These are phyloP conservation scores for Apocheima hispidaria DNA, from an alignment of 2,888 invertebrate genomes.

Conservation along the genomic window DNA sequence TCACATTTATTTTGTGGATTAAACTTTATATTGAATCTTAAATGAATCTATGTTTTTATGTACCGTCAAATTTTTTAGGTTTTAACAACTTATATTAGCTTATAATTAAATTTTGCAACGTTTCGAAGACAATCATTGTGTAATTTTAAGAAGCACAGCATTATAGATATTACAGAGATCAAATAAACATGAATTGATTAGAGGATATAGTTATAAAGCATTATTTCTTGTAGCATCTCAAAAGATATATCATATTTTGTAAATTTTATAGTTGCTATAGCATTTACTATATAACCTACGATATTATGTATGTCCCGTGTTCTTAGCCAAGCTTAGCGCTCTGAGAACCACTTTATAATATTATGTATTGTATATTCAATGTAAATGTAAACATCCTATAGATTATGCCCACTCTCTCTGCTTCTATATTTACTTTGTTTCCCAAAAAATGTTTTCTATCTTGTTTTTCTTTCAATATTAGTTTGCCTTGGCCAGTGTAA, in stretches of 20 bases:
- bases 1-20: not conserved
- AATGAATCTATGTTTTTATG: not conserved
- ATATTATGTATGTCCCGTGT: slow-evolving; percentile 74
- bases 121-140: slow-evolving; percentile 30
- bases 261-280: slow-evolving; percentile 85
- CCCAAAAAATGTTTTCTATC: slow-evolving; percentile 18
- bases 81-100: not conserved
- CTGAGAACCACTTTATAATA: slow-evolving; percentile 76
- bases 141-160: slow-evolving; percentile 36
- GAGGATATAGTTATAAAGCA: slow-evolving; percentile 73
- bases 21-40: not conserved
- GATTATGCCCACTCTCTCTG: slow-evolving; percentile 47
- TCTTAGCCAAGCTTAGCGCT: slow-evolving; percentile 83
- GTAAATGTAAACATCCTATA: slow-evolving; percentile 53
- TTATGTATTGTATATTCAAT: slow-evolving; percentile 51
- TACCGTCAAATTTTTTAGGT: slow-evolving; percentile 8
- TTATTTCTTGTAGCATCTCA: slow-evolving; percentile 84
- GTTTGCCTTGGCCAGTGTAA: slow-evolving; percentile 51
- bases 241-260: slow-evolving; percentile 86
- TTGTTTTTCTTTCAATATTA: slow-evolving; percentile 2
- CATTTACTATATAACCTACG: slow-evolving; percentile 75
- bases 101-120: slow-evolving; percentile 14
- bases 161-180: slow-evolving; percentile 59
- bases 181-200: slow-evolving; percentile 81
- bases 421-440: slow-evolving; percentile 47